Evolutionary conservation across 2,888 invertebrate genomes (phyloP), one percentile per base, ranked within the genome.

Genomic region (Aphidius colemani): DNA sequence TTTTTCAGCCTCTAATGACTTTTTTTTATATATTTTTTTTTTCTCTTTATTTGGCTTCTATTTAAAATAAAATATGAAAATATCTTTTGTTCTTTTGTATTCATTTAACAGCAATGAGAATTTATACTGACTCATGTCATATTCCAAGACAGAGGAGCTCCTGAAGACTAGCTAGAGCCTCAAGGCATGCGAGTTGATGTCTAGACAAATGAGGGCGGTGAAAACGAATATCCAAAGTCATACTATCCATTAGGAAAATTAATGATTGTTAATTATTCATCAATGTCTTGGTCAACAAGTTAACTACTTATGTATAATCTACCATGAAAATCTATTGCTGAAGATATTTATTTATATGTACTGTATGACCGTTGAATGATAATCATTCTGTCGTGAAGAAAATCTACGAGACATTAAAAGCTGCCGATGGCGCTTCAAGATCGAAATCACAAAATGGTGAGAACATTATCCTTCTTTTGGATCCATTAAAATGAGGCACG

Each of bases 161-260:
- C 18, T 51, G 30, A 30, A 30, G 30, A 30, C 30, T 30, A 5
- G 3, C 3, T 30, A 5, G 0, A 30, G n/a, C 44, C 56, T 44
- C 39, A 30, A 44, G 18, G 56, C 45, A 44, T 57, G 56, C 61
- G 66, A 65, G 66, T 65, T 59, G 65, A 62, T 63, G 64, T 49
- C 49, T 66, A 65, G 68, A 70, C 67, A 65, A 61, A 68, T 61
- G 63, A 67, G 67, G 69, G 71, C 63, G 66, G 71, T 61, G 55
- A 18, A 53, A 55, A 61, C 49, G 48, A 61, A 55, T 72, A 73
- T 69, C 46, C 6, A 46, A 45, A 46, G 69, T 69, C 73, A 70
- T 71, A 69, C 71, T 67, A 68, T 72, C 72, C 72, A 77, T 77
- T 77, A 77, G 69, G 72, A 70, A 73, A 76, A 77, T 77, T 75